A percentile compares a stretch with the other conserved stretches of the same genome.
Conservation (phyloP, 2,113 vertebrate species). For the Ranitomeya variabilis region DNA sequence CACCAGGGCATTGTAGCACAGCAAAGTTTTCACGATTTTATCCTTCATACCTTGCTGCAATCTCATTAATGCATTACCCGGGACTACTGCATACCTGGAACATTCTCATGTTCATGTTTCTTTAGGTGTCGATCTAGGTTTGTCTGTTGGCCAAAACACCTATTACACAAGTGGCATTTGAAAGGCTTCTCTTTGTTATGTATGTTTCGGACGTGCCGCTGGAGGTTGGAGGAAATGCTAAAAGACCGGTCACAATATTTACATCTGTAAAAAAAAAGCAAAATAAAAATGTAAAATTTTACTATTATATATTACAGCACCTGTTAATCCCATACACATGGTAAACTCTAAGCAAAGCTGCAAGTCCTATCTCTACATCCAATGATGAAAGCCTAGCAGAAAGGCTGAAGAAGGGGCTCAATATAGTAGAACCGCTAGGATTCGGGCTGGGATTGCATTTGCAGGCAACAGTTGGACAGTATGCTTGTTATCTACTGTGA, state of each 20-base stretch:
- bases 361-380: background rate
- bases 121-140: constrained; percentile 97
- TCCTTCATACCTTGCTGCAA: background rate
- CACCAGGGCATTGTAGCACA: background rate
- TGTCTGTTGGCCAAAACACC: constrained; percentile 98
- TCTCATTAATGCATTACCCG: background rate
- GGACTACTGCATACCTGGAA: constrained; percentile 78
- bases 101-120: constrained; percentile 96
- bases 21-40: background rate
- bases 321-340: too few relatives aligned
- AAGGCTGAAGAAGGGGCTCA: background rate
- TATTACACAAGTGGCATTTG: constrained; percentile 97
- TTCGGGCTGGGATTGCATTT: background rate
- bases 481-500: background rate
- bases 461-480: background rate
- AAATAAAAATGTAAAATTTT: background rate
- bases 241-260: constrained; percentile 99
- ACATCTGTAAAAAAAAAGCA: constrained; percentile 80
- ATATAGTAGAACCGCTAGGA: background rate
- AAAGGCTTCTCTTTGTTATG: constrained; percentile 99
- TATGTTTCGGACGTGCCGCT: constrained; percentile 98
- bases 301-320: too few relatives aligned
- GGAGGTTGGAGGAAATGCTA: constrained; percentile 99
- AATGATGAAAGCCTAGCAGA: background rate
- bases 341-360: too few relatives aligned